A percentile compares a stretch with the other conserved stretches of the same genome.
These are phyloP conservation scores for Nycticebus coucang DNA, from an alignment of 2,113 vertebrate genomes.

Conservation along the genomic window DNA sequence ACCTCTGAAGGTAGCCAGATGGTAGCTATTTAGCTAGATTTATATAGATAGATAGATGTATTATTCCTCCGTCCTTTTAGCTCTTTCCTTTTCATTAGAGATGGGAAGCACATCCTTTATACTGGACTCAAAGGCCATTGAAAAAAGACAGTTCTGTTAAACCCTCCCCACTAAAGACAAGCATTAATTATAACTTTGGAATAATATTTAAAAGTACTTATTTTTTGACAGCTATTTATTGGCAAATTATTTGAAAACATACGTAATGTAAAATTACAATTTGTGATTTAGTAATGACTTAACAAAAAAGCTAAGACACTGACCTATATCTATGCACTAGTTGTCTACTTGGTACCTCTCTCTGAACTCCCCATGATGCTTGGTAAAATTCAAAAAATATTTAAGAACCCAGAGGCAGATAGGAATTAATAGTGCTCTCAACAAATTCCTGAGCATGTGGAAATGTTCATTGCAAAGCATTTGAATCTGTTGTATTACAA, in stretches of 20 bases:
- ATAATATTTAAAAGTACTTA: constrained; percentile 34
- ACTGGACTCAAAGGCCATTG: background rate
- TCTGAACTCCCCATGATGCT: background rate
- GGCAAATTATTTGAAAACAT: constrained; percentile 47
- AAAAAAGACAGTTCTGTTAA: background rate
- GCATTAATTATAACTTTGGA: background rate
- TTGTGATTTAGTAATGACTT: constrained; percentile 47
- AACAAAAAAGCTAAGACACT: constrained; percentile 1
- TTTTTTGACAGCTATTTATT: constrained; percentile 63
- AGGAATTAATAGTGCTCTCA: constrained; percentile 48
- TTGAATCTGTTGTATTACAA: background rate
- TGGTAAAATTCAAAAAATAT: background rate
- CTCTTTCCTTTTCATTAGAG: background rate
- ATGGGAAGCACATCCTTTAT: background rate
- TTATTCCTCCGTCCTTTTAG: background rate
- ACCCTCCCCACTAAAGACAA: background rate
- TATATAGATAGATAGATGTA: background rate
- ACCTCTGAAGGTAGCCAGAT: background rate
- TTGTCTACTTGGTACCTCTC: background rate
- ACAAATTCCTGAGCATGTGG: constrained; percentile 44
- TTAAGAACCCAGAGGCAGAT: constrained; percentile 42
- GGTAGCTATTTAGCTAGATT: background rate
- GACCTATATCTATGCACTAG: background rate
- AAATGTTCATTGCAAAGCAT: constrained; percentile 29
- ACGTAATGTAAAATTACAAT: constrained; percentile 63